Conservation (phyloP, 1,140 invertebrate species). For the Plectrocnemia conspersa region DNA sequence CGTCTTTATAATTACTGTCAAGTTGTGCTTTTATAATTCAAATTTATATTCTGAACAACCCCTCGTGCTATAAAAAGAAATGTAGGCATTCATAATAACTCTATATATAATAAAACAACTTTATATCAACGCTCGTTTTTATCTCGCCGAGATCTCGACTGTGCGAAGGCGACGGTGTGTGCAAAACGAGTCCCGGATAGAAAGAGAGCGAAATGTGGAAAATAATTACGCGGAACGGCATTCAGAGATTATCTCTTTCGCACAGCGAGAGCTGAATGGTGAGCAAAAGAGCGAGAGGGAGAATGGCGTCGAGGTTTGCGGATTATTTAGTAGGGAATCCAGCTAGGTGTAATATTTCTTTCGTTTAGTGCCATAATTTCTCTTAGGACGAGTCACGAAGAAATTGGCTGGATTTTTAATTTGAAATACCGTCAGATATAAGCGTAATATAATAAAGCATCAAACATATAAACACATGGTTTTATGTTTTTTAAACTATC, state of each 20-base stretch:
- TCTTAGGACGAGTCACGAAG: too few species aligned
- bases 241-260: neutral
- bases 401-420: too few species aligned
- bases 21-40: too few species aligned
- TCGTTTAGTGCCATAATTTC: too few species aligned
- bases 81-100: slow-evolving; percentile 27
- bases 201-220: neutral
- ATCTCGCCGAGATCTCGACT: slow-evolving; percentile 17
- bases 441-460: too few species aligned
- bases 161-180: slow-evolving; percentile 10
- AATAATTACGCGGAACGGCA: slow-evolving; percentile 8
- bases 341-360: slow-evolving; percentile 22
- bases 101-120: slow-evolving; percentile 28
- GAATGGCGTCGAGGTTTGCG: neutral
- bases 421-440: too few species aligned
- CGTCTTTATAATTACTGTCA: too few species aligned
- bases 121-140: slow-evolving; percentile 22
- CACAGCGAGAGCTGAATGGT: neutral
- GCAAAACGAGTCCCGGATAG: neutral
- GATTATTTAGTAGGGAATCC: slow-evolving; percentile 16
- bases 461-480: too few species aligned
- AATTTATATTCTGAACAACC: too few species aligned
- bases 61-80: slow-evolving; percentile 10
- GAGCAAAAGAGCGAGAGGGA: neutral
- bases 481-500: too few species aligned